Conservation (phyloP, 53 echinoderm and acorn worm genomes). For the Henricia sp. region DNA sequence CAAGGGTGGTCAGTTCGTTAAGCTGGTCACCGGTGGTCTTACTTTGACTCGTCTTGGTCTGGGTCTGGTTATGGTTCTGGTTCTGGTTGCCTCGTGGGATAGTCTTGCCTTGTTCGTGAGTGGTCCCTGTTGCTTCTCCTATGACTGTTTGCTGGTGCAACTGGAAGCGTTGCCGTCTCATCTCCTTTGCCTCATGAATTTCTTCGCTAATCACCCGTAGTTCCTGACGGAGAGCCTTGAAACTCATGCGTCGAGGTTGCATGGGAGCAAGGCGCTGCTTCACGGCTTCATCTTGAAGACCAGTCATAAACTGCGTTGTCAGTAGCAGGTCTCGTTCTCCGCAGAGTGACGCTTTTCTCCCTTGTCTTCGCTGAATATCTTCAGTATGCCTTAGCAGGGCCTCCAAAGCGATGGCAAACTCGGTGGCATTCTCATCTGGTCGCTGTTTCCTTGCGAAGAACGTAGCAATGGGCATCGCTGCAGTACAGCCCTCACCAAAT, state of each 20-base stretch:
- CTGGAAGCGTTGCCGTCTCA: background rate
- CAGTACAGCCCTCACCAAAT: constrained; percentile 4
- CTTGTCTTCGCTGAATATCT: constrained; percentile 7
- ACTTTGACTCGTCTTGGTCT: too few species aligned
- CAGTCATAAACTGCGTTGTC: constrained; percentile 32
- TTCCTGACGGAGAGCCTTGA: constrained; percentile 14
- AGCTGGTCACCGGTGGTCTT: background rate
- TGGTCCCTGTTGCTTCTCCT: background rate
- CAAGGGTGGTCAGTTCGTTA: background rate
- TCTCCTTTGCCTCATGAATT: background rate
- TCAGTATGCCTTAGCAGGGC: constrained; percentile 29
- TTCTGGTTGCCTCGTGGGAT: background rate
- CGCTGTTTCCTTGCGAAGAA: constrained; percentile 28
- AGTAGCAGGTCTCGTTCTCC: constrained; percentile 2
- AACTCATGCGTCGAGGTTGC: constrained; percentile 21
- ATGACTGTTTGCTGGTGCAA: background rate
- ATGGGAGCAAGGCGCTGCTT: constrained; percentile 40
- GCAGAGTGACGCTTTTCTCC: background rate
- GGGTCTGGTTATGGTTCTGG: too few species aligned
- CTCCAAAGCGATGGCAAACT: constrained; percentile 44
- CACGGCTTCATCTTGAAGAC: constrained; percentile 14
- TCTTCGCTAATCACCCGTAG: constrained; percentile 16
- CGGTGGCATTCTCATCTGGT: constrained; percentile 4
- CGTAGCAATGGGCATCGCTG: constrained; percentile 19
- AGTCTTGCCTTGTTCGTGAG: background rate